Base-by-base conservation (phyloP, 2,888 invertebrate genomes). In the Helicoverpa assulta region DNA sequence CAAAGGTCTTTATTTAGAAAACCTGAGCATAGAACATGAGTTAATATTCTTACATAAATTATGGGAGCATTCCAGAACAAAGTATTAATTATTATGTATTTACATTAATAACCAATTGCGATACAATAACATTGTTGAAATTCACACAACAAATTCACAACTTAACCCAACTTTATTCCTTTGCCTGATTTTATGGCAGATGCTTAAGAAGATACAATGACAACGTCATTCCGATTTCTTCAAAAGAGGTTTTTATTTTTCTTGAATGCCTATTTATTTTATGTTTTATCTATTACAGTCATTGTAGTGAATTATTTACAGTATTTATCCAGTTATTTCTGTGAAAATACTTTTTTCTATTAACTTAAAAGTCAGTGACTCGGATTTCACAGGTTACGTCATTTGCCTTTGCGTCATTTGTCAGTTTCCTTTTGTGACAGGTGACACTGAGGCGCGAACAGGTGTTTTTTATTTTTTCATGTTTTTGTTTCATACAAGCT, bases 1-100 rank as follows among this genome's bases (percentile, higher is more conserved):
- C 80, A 82, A 76, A 76, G 70, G 76, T 43, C 55, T n/a, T 0
- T 51, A 21, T 0, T 57, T 70, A 60, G 69, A 61, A 78, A 52
- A 78, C 81, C 71, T 67, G 61, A 7, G 5, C 16, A 1, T 52
- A 0, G 4, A 43, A 56, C 14, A 56, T 16, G 47, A 59, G 52
- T 55, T 43, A 50, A 55, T 2, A 52, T 21, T 40, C n/a, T 6
- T 16, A 29, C 8, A 12, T 18, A 18, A 58, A 57, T 50, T 47
- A 21, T 18, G 57, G 54, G 51, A 1, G 3, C 10, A 50, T 54
- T 47, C 0, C 10, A 29, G 33, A 52, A 63, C 63, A 51, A 18
- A 73, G 52, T 37, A 14, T 59, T 21, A 60, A 67, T 53, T 29
- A 40, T 7, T 29, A 40, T 7, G 0, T 55, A 16, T 26, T 26